Conservation (phyloP, 2,888 invertebrate genomes). For the Abrostola tripartita region DNA sequence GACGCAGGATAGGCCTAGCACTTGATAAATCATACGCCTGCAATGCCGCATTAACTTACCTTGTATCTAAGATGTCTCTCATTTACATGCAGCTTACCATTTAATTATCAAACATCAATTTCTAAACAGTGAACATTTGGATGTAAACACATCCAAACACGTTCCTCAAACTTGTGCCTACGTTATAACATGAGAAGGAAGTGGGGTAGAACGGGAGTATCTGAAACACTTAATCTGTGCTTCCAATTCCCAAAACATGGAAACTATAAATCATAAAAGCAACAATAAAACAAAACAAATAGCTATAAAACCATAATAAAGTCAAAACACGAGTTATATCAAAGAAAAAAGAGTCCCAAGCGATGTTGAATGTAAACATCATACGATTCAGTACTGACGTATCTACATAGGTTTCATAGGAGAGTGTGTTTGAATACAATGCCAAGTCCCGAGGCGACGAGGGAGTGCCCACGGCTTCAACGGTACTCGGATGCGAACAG, state of each 20-base stretch:
- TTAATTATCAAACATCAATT: no score
- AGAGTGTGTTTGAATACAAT: conserved; percentile 66
- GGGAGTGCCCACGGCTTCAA: conserved; percentile 58
- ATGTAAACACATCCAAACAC: neutral
- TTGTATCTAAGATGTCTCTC: no score
- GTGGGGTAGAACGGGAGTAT: neutral
- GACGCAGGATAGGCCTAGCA: no score
- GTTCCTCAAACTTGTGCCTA: neutral
- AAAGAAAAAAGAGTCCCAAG: conserved; percentile 44
- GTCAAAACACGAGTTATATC: conserved; percentile 41
- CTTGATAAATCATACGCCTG: no score
- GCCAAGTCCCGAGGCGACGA: conserved; percentile 57
- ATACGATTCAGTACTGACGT: conserved; percentile 52
- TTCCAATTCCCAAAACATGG: conserved; percentile 26
- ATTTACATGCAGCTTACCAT: no score
- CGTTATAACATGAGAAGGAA: neutral
- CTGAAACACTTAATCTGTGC: neutral
- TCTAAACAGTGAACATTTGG: no score
- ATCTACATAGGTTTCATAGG: conserved; percentile 48
- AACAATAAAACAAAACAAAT: conserved; percentile 46
- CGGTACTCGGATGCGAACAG: conserved; percentile 40
- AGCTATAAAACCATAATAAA: conserved; percentile 47
- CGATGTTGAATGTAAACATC: conserved; percentile 50
- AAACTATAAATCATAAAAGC: conserved; percentile 40
- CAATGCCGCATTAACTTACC: no score